phyloP scores from a whole-genome alignment of 92 coral and sea anemone species.

The Palythoa grandis region DNA sequence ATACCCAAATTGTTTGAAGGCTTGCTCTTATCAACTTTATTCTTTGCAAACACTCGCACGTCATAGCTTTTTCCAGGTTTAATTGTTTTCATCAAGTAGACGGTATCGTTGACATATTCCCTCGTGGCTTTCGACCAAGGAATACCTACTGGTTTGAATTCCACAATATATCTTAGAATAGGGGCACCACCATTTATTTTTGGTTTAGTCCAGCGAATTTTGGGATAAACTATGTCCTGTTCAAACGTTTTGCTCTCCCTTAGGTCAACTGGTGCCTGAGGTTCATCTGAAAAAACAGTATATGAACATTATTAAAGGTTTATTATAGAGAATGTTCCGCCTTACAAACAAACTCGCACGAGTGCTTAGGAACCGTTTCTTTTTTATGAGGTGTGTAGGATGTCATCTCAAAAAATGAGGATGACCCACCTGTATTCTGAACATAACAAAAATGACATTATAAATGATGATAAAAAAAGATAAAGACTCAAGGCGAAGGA shows the following conservation, averaged over 20 bases:
- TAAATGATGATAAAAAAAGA: no score
- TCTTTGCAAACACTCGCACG: conserved; percentile 32
- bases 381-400: no score
- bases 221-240: conserved; percentile 14
- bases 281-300: conserved; percentile 2
- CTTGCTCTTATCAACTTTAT: conserved; percentile 1
- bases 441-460: no score
- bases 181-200: not conserved
- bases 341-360: no score
- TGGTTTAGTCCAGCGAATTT: conserved; percentile 17
- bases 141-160: conserved; percentile 29
- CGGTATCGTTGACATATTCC: conserved; percentile 1
- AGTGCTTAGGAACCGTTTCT: no score
- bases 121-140: conserved; percentile 16
- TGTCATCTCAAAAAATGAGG: no score
- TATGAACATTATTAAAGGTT: no score
- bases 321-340: not conserved
- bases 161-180: conserved; percentile 18
- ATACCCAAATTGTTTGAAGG: conserved; percentile 7
- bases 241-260: conserved; percentile 14
- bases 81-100: conserved; percentile 1
- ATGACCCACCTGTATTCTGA: no score
- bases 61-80: conserved; percentile 36
- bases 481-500: no score
- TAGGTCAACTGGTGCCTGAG: conserved; percentile 13